phyloP scores from a whole-genome alignment of 2,113 vertebrate genomes.

The Hippoglossus stenolepis region DNA sequence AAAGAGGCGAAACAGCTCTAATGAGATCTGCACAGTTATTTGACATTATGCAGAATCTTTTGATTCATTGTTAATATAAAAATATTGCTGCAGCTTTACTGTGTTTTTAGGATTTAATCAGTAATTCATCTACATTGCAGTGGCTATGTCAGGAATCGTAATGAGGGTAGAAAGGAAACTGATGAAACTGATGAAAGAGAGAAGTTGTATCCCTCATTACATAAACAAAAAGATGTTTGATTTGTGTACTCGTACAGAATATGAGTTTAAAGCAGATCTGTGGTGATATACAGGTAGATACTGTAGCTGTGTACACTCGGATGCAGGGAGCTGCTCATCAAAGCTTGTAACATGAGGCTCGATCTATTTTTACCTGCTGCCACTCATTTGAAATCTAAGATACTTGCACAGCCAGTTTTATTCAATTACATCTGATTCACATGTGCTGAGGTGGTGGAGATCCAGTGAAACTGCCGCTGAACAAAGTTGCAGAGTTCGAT shows the following conservation, averaged over 20 bases:
- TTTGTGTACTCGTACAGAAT: neutral
- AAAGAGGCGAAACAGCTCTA: neutral
- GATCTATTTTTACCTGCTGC: constrained; percentile 40
- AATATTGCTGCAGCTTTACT: constrained; percentile 18
- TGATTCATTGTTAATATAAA: constrained; percentile 5
- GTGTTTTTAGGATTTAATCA: constrained; percentile 23
- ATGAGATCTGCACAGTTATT: constrained; percentile 1
- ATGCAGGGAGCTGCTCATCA: constrained; percentile 39
- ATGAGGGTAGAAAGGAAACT: neutral
- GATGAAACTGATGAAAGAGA: neutral
- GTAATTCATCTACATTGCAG: constrained; percentile 15
- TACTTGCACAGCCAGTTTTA: constrained; percentile 21
- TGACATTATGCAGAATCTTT: constrained; percentile 13
- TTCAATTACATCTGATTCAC: constrained; percentile 12
- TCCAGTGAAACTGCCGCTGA: constrained; percentile 5
- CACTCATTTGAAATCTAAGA: constrained; percentile 50
- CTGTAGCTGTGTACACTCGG: neutral
- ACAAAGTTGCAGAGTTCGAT: constrained; percentile 36
- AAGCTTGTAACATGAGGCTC: constrained; percentile 27
- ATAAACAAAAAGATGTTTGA: constrained; percentile 9
- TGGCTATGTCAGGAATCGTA: constrained; percentile 12
- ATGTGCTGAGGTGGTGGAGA: neutral
- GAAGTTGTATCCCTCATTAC: neutral
- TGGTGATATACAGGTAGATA: constrained; percentile 14
- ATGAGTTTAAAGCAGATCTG: neutral